Conservation (phyloP, 2,113 vertebrate genomes). For the Strix aluco region DNA sequence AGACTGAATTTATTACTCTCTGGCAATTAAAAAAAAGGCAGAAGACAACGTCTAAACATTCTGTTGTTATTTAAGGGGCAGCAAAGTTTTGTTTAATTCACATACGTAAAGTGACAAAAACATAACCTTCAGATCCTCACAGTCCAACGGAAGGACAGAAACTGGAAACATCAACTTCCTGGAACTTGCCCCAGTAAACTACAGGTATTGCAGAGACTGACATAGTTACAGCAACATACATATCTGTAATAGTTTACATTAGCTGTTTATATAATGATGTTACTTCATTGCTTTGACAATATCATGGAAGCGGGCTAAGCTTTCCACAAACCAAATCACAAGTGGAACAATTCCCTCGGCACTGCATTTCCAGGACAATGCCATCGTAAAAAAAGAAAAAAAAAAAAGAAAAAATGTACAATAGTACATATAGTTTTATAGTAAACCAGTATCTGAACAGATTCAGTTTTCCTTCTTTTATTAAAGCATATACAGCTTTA, state of each 20-base stretch:
- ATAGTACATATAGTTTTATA: conserved; percentile 64
- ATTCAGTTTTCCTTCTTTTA: conserved; percentile 48
- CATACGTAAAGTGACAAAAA: conserved; percentile 49
- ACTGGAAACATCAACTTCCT: conserved; percentile 19
- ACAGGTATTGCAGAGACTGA: not conserved
- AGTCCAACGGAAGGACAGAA: conserved; percentile 39
- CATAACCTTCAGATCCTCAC: conserved; percentile 31
- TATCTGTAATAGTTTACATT: not conserved
- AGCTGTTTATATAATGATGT: not conserved
- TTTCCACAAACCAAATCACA: not conserved
- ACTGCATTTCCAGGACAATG: conserved; percentile 31
- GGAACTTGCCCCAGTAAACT: conserved; percentile 8
- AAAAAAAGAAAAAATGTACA: conserved; percentile 26
- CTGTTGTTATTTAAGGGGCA: conserved; percentile 38
- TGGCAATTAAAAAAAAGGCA: conserved; percentile 59
- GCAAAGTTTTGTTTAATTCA: conserved; percentile 28
- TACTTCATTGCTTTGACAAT: not conserved
- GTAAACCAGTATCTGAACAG: conserved; percentile 32
- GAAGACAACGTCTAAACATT: conserved; percentile 12
- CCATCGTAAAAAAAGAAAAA: conserved; percentile 18
- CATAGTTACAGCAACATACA: not conserved
- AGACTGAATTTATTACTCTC: conserved; percentile 69
- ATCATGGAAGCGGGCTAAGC: not conserved
- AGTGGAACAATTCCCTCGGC: conserved; percentile 19
- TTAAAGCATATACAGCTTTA: conserved; percentile 68